Evolutionary conservation across 2,797 vertebrate species (phyloP), one percentile per base, ranked within the genome.

Genomic region (Babyrousa celebensis): DNA sequence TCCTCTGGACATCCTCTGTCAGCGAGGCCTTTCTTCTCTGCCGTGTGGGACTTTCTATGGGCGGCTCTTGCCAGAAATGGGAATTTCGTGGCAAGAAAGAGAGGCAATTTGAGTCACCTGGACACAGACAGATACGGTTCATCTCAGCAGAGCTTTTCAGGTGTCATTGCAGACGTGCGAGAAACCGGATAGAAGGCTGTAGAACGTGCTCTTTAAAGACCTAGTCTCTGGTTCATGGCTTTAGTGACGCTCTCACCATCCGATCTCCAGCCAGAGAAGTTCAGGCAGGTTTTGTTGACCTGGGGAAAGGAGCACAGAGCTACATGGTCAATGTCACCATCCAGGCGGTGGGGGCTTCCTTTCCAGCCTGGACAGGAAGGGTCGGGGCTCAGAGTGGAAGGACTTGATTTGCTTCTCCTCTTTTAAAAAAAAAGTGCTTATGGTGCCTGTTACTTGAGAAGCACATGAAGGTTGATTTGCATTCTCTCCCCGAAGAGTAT

Each of bases 71-170:
- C 77, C 86, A 98, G 94, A 94, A 20, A 72, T 82, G 12, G 48
- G 85, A 94, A 92, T 95, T 93, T 88, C 86, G 75, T 97, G 89
- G 32, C 60, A 80, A 65, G 91, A 67, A 96, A 94, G 75, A 79
- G 95, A 94, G 70, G 95, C 80, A 71, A 15, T 91, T 75, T 89
- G 78, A 97, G 92, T 89, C 84, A 95, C 52, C 84, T 17, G 1
- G 17, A 92, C 60, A 88, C 58, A 93, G 70, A 82, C 67, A 97
- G 97, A 72, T 78, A 58, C n/a, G 85, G 75, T 63, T 93, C 79
- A 62, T 67, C 94, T 97, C 96, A 92, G 91, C 25, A 43, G 70
- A 65, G 72, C 21, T 95, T 98, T 97, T 97, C 54, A 85, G n/a
- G 10, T 97, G 92, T 84, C 56, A 96, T 48, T 54, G n/a, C 94